Evolutionary conservation across 2,888 invertebrate genomes (phyloP), one percentile per base, ranked within the genome.

Genomic region (Timema podura): DNA sequence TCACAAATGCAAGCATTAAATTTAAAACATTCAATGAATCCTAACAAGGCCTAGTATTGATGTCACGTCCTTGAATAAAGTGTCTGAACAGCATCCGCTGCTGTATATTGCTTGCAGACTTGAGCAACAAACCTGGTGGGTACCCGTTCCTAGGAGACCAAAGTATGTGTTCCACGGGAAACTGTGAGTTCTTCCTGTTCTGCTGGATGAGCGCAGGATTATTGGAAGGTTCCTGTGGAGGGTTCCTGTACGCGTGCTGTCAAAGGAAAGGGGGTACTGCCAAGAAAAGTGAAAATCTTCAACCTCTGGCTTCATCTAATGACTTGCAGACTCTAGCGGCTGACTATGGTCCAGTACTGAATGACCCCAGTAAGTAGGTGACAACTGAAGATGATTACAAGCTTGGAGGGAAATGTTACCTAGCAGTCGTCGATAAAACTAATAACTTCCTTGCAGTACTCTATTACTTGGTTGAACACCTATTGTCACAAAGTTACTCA

Each of bases 201-300:
- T 95, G 95, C 83, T 95, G 95, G 95, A 89, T 95, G 87, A 88
- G 91, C 72, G 92, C 93, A 76, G 95, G 95, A 72, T 85, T 93
- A 71, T 85, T 95, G 79, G 93, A 94, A 78, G 92, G 92, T 75
- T 88, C 92, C 74, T 95, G 95, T 81, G 85, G 85, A 76, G 89
- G 90, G 74, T 84, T 95, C 75, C 85, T 95, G 76, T 91, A 89
- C 80, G 93, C 93, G 75, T 95, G 95, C 86, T 95, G 95, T 82
- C 91, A 91, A 80, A 81, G 81, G 81, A 74, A 68, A 68, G 75
- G 68, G 75, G 67, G 71, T 75, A 76, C 76, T 64, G 77, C 77
- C 65, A 76, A 76, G 74, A 77, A 76, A 69, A 75, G 75, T 74
- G 77, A 77, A 68, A 75, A 76, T 69, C 83, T 86, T 79, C 84